Conservation (phyloP, 2,797 vertebrate genomes). For the Clamator glandarius region DNA sequence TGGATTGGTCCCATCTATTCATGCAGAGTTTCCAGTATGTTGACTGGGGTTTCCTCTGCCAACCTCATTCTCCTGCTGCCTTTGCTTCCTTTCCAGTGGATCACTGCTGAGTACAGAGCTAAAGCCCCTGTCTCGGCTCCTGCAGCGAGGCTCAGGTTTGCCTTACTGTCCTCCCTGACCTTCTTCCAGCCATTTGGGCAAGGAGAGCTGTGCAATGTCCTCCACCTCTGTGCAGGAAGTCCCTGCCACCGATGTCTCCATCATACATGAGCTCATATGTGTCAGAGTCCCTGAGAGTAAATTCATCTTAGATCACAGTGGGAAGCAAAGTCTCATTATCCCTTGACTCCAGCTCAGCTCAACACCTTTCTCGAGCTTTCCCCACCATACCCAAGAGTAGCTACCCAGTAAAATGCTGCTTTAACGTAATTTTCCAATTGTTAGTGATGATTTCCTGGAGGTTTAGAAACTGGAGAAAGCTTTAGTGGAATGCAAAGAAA, state of each 20-base stretch:
- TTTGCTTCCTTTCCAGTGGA: not conserved
- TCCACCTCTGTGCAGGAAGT: not conserved
- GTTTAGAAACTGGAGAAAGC: not conserved
- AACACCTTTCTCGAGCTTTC: not conserved
- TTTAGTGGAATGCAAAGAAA: not conserved
- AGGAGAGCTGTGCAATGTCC: not conserved
- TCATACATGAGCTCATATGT: accelerated
- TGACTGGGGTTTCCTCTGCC: not conserved
- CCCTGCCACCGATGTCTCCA: not conserved
- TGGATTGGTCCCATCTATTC: not conserved
- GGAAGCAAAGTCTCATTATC: not conserved
- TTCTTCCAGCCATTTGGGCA: not conserved
- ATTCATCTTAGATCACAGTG: not conserved
- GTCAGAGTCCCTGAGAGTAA: not conserved
- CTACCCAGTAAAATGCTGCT: not conserved
- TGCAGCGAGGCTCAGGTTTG: not conserved
- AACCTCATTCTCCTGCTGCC: not conserved
- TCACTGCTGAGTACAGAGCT: not conserved
- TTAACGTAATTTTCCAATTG: not conserved
- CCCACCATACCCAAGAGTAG: not conserved
- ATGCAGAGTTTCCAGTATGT: not conserved
- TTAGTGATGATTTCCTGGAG: not conserved
- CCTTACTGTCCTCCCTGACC: not conserved
- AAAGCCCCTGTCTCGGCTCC: not conserved
- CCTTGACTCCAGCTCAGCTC: not conserved